These are phyloP conservation scores for Sylvia borin DNA, from an alignment of 2,797 vertebrate species.

Conservation along the genomic window DNA sequence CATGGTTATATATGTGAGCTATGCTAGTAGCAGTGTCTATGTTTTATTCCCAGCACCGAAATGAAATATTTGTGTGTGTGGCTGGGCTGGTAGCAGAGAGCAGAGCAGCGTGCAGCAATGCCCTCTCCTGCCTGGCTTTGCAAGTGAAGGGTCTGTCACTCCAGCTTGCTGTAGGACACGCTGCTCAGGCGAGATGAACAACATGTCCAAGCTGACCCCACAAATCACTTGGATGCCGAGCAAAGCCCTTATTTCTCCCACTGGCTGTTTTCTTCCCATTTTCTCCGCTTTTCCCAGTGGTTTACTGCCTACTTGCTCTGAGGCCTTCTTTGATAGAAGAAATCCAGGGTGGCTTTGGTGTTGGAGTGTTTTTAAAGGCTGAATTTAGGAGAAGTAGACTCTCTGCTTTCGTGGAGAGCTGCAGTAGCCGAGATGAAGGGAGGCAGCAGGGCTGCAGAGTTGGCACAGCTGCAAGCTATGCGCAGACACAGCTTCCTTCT, in stretches of 20 bases:
- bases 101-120: accelerated
- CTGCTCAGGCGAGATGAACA: background rate
- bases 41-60: background rate
- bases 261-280: background rate
- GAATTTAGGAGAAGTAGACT: background rate
- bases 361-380: background rate
- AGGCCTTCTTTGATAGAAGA: background rate
- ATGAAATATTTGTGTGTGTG: background rate
- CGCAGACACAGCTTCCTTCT: background rate
- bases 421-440: background rate
- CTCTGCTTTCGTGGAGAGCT: background rate
- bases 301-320: background rate
- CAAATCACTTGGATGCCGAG: background rate
- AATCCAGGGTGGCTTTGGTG: background rate
- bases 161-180: background rate
- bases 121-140: background rate
- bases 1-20: background rate
- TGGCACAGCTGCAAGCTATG: background rate
- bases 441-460: background rate
- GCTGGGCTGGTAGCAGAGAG: background rate
- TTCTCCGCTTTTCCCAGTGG: background rate
- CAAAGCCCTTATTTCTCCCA: background rate
- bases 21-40: background rate
- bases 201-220: background rate
- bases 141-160: background rate